Base-by-base conservation (phyloP, 2,888 invertebrate genomes). In the Eupeodes luniger region DNA sequence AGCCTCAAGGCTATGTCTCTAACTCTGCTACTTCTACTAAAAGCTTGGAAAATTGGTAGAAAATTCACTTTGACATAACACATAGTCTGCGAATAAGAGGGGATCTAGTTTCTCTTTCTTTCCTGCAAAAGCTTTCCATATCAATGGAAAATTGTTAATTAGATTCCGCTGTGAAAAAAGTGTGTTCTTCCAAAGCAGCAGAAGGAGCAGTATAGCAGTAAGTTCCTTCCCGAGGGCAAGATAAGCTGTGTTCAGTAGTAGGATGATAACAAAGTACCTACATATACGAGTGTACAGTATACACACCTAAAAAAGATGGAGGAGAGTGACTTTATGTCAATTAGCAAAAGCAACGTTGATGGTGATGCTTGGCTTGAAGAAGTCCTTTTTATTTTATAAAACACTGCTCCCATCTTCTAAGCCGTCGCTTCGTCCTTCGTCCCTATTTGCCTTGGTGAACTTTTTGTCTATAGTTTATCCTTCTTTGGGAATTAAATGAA, bases 111-210 rank as follows among this genome's bases (percentile, higher is more conserved):
- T 74, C 57, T 44, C 72, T 79, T 75, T 61, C 53, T 12, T 36
- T 53, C 44, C 69, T 57, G 62, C 69, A 70, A 16, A 34, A 81
- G 85, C 69, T 80, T 81, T 85, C 69, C 81, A 85, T 85, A 85
- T 93, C 92, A 93, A 92, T 93, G 92, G 92, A 93, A 93, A 93
- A 93, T 93, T 93, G 93, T 93, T 93, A 93, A 93, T 93, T 93
- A 93, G 93, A 93, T 93, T 93, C 92, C 91, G 76, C 34, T 62
- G 44, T 66, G 51, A 57, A 76, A 81, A 75, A 76, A 75, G 57
- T 77, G 76, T 53, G 44, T 19, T 27, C 47, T 27, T 1, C 16
- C 55, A 55, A 49, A 57, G 36, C 62, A 67, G 70, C 78, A 70
- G 59, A 19, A 59, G 51, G 49, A 64, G 47, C 16, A 47, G 9